Conservation (phyloP, 2,888 invertebrate genomes). For the Orthosia incerta region DNA sequence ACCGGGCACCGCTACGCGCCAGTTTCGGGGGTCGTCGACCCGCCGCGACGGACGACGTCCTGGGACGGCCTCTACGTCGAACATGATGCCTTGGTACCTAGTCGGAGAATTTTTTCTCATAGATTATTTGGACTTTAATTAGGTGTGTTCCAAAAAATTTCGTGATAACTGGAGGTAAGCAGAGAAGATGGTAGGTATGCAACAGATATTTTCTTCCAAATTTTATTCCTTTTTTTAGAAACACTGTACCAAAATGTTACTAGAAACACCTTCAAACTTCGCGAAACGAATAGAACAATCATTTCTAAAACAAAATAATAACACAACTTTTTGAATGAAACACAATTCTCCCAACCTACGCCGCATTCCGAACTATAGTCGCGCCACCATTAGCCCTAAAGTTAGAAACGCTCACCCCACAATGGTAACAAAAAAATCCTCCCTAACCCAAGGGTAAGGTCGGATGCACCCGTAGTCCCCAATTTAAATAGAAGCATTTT, state of each 20-base stretch:
- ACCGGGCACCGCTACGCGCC: conserved; percentile 89
- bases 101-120: conserved; percentile 48
- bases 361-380: conserved; percentile 33
- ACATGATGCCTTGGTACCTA: conserved; percentile 80
- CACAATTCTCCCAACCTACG: conserved; percentile 9
- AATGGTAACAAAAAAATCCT: conserved; percentile 39
- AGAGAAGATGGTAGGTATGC: not conserved
- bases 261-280: not conserved
- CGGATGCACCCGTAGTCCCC: conserved; percentile 27
- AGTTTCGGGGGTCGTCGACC: conserved; percentile 88
- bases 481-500: conserved; percentile 40
- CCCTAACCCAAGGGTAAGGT: conserved; percentile 54
- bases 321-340: conserved; percentile 21
- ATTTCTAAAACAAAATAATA: conserved; percentile 21
- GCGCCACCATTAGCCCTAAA: conserved; percentile 44
- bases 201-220: not conserved
- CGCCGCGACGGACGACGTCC: conserved; percentile 83
- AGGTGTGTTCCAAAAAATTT: conserved; percentile 6
- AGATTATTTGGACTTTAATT: conserved; percentile 51
- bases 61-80: conserved; percentile 81
- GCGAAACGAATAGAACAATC: not conserved
- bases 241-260: not conserved
- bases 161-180: not conserved
- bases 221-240: not conserved
- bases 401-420: conserved; percentile 52